Evolutionary conservation across 2,113 vertebrate genomes (phyloP).

Genomic region (Nanorana parkeri): DNA sequence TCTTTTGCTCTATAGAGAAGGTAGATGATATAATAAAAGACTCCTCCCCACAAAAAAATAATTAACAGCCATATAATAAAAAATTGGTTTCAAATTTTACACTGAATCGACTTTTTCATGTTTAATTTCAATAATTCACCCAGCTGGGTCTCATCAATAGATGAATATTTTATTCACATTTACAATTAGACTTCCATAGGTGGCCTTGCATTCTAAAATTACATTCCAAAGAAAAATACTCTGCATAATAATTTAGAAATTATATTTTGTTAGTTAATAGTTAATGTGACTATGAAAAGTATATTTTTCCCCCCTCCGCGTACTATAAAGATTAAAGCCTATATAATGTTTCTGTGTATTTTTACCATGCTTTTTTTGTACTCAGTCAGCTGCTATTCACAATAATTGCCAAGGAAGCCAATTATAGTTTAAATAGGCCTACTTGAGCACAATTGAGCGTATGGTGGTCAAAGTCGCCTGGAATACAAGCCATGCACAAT

Average conservation of each 20-base stretch:
- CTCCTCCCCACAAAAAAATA: conserved; percentile 63
- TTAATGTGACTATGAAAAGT: not conserved
- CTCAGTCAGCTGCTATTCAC: conserved; percentile 83
- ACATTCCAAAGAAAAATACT: conserved; percentile 34
- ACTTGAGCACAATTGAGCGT: conserved; percentile 80
- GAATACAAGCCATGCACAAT: conserved; percentile 74
- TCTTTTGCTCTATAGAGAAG: conserved; percentile 73
- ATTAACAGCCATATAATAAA: not conserved
- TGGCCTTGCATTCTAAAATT: conserved; percentile 73
- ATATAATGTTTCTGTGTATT: conserved; percentile 58
- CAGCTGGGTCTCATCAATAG: conserved; percentile 80
- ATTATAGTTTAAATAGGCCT: conserved; percentile 86
- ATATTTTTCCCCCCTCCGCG: not conserved
- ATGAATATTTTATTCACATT: conserved; percentile 74
- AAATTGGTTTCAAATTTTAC: conserved; percentile 70
- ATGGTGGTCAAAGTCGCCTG: conserved; percentile 78
- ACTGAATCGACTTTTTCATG: conserved; percentile 81
- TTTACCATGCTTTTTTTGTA: conserved; percentile 70
- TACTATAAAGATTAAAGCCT: conserved; percentile 9
- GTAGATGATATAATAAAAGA: conserved; percentile 78
- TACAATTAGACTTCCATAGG: conserved; percentile 77
- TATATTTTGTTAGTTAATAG: not conserved
- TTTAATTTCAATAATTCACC: conserved; percentile 67
- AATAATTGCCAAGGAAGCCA: conserved; percentile 81
- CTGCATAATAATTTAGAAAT: not conserved